Base-by-base conservation (phyloP, 37 sponge, comb jelly and placozoan genomes). In the Aplysina aerophoba region DNA sequence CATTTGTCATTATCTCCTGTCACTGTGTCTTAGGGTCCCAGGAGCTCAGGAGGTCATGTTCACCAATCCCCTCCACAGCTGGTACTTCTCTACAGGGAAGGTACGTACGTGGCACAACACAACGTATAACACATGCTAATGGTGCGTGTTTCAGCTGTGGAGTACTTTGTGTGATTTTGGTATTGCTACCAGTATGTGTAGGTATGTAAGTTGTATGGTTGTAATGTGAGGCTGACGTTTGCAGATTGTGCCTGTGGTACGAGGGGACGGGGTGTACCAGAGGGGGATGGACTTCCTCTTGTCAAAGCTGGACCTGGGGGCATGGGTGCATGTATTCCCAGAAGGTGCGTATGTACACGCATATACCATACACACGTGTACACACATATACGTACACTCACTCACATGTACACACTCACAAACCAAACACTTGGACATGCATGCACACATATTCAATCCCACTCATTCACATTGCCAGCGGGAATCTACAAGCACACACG, bases 181-280 rank as follows among this genome's bases (percentile, higher is more conserved):
- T 44, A 8, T 8, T 44, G 50, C 8, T 44, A 8, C 50, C 50
- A 44, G 50, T 44, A 44, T 44, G 50, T 44, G 8, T 8, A 44
- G 50, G 50, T 44, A 8, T 44, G 50, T 8, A 44, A 44, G 50
- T 44, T 44, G 50, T 11, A 11, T 44, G 50, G 8, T 44, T 3
- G 50, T 44, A 8, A 8, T 44, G 8, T 44, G 50, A 44, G 3
- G 8, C 50, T 44, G 50, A 11, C 15, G 37, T 75, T 20, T 24
- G 15, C 54, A 75, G 78, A 24, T 40, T 17, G 78, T 56, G 36
- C 80, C 82, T 74, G 57, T 90, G 30, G 60, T 68, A 1, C 20
- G 83, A 84, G 95, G 95, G 65, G 69, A 92, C 71, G 96, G 96
- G 53, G 94, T 95, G 31, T 93, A 95, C 60, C 96, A 95, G 73